Evolutionary conservation across 2,888 invertebrate species (phyloP).

Genomic region (Pandemis corylana): DNA sequence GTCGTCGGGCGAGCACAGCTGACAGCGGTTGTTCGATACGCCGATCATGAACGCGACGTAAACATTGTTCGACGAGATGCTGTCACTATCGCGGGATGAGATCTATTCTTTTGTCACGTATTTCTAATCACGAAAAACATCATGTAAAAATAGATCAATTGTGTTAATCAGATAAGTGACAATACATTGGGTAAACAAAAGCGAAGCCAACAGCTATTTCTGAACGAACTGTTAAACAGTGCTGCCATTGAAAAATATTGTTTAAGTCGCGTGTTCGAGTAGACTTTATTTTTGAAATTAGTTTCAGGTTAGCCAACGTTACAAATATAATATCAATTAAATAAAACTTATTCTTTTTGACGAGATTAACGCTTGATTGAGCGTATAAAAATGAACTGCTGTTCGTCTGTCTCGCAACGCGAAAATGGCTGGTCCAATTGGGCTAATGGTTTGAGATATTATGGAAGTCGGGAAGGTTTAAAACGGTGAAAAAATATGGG

Average conservation of each 20-base stretch:
- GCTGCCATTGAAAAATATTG: conserved; percentile 7
- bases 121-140: conserved; percentile 13
- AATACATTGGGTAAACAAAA: conserved; percentile 34
- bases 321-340: not conserved
- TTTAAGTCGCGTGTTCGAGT: conserved; percentile 19
- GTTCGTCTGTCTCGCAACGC: too few species aligned
- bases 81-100: not conserved
- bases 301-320: not conserved
- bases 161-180: conserved; percentile 25
- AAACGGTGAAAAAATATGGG: too few species aligned
- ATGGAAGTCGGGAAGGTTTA: too few species aligned
- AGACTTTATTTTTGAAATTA: not conserved
- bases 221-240: conserved; percentile 34
- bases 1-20: conserved; percentile 38
- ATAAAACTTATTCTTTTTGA: too few species aligned
- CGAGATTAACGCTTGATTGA: too few species aligned
- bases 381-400: too few species aligned
- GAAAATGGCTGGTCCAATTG: too few species aligned
- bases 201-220: conserved; percentile 16
- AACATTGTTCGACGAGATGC: conserved; percentile 26
- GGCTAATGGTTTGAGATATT: too few species aligned
- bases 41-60: conserved; percentile 37
- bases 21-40: conserved; percentile 38
- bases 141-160: conserved; percentile 4
- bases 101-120: conserved; percentile 12